A percentile compares a stretch with the other conserved stretches of the same genome.
These are phyloP conservation scores for Micromys minutus DNA, from an alignment of 2,113 vertebrate genomes.

Conservation along the genomic window DNA sequence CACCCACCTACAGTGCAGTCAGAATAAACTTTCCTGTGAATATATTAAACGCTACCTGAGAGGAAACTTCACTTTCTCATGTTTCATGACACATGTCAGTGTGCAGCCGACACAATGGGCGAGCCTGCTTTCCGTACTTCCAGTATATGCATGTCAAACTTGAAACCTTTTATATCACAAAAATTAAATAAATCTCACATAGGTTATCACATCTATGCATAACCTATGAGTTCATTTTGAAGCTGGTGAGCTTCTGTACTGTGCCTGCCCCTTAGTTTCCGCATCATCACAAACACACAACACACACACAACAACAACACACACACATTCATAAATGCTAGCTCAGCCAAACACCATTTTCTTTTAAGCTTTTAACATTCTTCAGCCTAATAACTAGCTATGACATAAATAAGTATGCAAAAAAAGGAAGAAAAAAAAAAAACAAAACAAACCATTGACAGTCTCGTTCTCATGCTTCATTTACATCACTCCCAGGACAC, in stretches of 20 bases:
- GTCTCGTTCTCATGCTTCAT: constrained; percentile 69
- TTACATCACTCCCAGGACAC: constrained; percentile 74
- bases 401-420: constrained; percentile 64
- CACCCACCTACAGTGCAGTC: background rate
- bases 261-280: background rate
- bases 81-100: constrained; percentile 53
- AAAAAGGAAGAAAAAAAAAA: background rate
- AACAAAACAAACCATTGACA: background rate
- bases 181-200: constrained; percentile 59
- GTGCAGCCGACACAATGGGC: background rate
- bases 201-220: constrained; percentile 58
- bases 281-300: background rate
- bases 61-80: background rate
- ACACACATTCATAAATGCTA: background rate
- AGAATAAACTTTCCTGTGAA: constrained; percentile 51
- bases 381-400: constrained; percentile 58
- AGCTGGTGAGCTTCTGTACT: background rate
- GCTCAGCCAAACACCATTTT: constrained; percentile 67
- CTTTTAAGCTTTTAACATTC: constrained; percentile 75
- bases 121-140: constrained; percentile 57
- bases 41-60: background rate
- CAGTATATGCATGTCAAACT: constrained; percentile 57
- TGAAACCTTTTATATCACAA: constrained; percentile 20
- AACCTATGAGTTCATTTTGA: constrained; percentile 49
- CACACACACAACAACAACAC: background rate